Conservation (phyloP, 2,888 invertebrate genomes). For the Acleris cristana region DNA sequence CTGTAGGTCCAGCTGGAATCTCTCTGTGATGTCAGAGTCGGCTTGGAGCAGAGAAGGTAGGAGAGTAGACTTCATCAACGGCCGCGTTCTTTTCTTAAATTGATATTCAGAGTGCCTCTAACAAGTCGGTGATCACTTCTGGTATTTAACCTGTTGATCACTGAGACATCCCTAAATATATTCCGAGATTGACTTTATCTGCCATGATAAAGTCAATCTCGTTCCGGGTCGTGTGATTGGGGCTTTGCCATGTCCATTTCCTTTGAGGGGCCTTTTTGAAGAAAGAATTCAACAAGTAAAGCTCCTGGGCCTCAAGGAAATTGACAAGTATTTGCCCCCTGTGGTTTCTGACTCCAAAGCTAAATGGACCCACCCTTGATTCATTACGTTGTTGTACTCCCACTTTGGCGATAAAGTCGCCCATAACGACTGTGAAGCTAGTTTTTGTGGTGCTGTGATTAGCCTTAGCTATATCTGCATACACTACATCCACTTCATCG, state of each 20-base stretch:
- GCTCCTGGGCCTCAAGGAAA: slow-evolving; percentile 16
- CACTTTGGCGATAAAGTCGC: no score
- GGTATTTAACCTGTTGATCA: no score
- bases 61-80: background rate
- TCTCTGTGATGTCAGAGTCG: no score
- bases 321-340: slow-evolving; percentile 17
- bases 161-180: no score
- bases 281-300: slow-evolving; percentile 31
- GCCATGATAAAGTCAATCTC: no score
- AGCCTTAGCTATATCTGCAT: no score
- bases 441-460: no score
- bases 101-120: slow-evolving; percentile 4
- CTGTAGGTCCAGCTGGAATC: no score
- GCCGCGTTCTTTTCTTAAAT: background rate
- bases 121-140: background rate
- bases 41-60: background rate
- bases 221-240: no score
- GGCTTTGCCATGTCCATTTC: background rate
- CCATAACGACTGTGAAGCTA: no score
- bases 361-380: background rate
- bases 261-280: slow-evolving; percentile 30
- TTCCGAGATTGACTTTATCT: no score
- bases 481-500: no score
- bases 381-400: background rate
- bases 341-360: slow-evolving; percentile 7